Conservation (phyloP, 2,797 vertebrate genomes). For the Mus minutoides region DNA sequence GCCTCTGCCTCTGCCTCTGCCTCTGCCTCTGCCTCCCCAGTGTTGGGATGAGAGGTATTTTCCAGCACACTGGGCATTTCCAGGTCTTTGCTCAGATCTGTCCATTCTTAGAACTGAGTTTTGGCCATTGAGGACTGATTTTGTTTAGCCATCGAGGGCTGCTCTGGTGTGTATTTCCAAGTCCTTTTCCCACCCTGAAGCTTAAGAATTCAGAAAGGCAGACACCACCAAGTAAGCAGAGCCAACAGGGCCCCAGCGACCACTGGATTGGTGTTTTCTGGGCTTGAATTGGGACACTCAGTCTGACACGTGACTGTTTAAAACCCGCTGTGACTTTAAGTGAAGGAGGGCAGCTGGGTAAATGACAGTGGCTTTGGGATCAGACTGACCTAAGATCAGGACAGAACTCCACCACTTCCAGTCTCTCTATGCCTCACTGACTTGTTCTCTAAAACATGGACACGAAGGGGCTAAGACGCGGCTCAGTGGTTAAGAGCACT, state of each 20-base stretch:
- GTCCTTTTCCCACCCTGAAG: slow-evolving; percentile 36
- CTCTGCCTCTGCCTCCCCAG: neutral
- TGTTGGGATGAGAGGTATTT: neutral
- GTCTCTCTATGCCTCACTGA: neutral
- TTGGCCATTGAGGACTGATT: slow-evolving; percentile 11
- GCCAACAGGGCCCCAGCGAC: neutral
- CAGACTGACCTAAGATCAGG: neutral
- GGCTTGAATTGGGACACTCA: neutral
- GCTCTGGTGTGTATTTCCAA: neutral
- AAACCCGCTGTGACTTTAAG: neutral
- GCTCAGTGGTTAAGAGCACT: neutral
- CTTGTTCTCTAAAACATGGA: slow-evolving; percentile 54
- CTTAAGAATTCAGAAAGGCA: slow-evolving; percentile 53
- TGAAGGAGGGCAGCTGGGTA: slow-evolving; percentile 30
- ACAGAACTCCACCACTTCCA: neutral
- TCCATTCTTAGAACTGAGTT: slow-evolving; percentile 42
- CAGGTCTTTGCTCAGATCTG: slow-evolving; percentile 38
- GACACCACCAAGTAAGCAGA: slow-evolving; percentile 11
- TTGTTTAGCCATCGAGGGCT: neutral
- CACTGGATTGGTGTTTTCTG: slow-evolving; percentile 32
- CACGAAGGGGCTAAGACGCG: neutral
- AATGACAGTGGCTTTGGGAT: slow-evolving; percentile 39
- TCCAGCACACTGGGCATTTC: neutral
- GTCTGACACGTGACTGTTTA: slow-evolving; percentile 48
- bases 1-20: no score